These are phyloP conservation scores for Apostichopus parvimensis DNA, from an alignment of 35 echinoderm and acorn worm genomes.

Conservation along the genomic window DNA sequence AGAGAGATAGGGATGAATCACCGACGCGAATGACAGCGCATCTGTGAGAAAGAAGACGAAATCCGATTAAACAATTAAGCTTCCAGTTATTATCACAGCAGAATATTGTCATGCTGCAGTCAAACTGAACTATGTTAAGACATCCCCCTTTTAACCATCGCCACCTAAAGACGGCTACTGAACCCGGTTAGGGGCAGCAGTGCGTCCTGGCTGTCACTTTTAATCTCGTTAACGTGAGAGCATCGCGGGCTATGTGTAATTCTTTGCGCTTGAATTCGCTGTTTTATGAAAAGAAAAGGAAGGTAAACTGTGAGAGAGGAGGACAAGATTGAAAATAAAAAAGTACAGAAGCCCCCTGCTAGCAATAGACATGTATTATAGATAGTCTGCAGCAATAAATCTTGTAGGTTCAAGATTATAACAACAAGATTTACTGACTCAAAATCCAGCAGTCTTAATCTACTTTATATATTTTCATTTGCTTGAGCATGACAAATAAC, in stretches of 20 bases:
- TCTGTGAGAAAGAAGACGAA: not conserved
- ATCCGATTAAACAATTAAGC: conserved; percentile 36
- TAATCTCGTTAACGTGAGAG: conserved; percentile 11
- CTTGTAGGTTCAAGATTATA: too few relatives aligned
- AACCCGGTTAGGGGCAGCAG: not conserved
- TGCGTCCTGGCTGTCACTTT: not conserved
- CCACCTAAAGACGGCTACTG: not conserved
- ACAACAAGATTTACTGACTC: too few relatives aligned
- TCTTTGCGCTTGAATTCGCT: not conserved
- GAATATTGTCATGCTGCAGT: not conserved
- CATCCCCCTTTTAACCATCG: not conserved
- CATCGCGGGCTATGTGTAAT: not conserved
- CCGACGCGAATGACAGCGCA: not conserved
- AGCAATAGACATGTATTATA: too few relatives aligned
- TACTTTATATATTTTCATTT: too few relatives aligned
- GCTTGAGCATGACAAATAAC: too few relatives aligned
- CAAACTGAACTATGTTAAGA: not conserved
- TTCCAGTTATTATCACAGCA: conserved; percentile 6
- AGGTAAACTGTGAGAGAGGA: too few relatives aligned
- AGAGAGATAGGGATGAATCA: too few relatives aligned
- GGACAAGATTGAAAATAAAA: too few relatives aligned
- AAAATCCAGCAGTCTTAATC: too few relatives aligned
- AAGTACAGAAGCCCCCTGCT: too few relatives aligned
- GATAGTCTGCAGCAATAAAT: too few relatives aligned
- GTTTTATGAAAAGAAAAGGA: too few relatives aligned